Evolutionary conservation across 2,888 invertebrate species (phyloP).

Genomic region (Suillia variegata): DNA sequence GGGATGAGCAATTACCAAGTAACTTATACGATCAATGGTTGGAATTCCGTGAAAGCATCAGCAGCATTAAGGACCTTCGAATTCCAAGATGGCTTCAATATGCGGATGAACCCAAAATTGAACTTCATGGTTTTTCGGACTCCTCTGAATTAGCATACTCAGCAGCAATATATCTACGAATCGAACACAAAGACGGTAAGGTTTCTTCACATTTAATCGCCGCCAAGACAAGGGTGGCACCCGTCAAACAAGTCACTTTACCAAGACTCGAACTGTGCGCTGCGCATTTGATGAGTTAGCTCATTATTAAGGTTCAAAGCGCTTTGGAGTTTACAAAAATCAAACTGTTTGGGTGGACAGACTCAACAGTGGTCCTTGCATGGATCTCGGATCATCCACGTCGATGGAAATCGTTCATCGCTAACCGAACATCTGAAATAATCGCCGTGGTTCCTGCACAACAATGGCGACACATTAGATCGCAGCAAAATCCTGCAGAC

Average conservation of each 20-base stretch:
- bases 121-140: slow-evolving; percentile 14
- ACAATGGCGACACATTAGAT: slow-evolving; percentile 17
- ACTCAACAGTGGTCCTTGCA: slow-evolving; percentile 11
- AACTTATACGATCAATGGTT: slow-evolving; percentile 5
- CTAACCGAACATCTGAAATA: slow-evolving; percentile 17
- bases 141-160: slow-evolving; percentile 20
- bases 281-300: slow-evolving; percentile 7
- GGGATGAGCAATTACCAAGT: slow-evolving; percentile 14
- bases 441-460: slow-evolving; percentile 1
- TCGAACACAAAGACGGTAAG: not conserved
- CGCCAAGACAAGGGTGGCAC: slow-evolving; percentile 15
- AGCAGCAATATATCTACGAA: slow-evolving; percentile 13
- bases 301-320: slow-evolving; percentile 15
- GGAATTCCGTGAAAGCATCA: slow-evolving; percentile 1
- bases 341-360: slow-evolving; percentile 14
- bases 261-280: slow-evolving; percentile 17
- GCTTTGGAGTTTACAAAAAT: slow-evolving; percentile 6
- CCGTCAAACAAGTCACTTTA: slow-evolving; percentile 3
- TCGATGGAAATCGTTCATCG: slow-evolving; percentile 8
- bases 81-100: not conserved
- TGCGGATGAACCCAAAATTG: not conserved
- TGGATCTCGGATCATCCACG: slow-evolving; percentile 21
- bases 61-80: not conserved
- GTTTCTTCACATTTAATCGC: slow-evolving; percentile 7
- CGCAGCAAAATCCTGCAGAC: slow-evolving; percentile 23